Base-by-base conservation (phyloP, 1,140 invertebrate species). In the Teleogryllus occipitalis region DNA sequence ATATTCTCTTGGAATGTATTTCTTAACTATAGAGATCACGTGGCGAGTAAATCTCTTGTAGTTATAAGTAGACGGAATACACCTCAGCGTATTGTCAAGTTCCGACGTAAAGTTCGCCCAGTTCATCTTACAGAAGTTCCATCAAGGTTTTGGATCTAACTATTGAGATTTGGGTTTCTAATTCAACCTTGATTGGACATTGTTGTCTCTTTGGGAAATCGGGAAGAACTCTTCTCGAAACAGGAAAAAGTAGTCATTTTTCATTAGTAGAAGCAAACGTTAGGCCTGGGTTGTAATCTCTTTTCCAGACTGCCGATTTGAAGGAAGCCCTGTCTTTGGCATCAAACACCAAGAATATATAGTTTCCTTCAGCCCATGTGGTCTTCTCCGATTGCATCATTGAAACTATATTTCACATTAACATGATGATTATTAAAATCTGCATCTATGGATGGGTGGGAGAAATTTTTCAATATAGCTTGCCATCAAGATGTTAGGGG, bases 311-410 rank as follows among this genome's bases (percentile, higher is more conserved):
- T 21, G 47, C 81, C 49, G 81, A 81, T 7, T 7, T 48, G 49
- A 80, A 81, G 12, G 79, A 75, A n/a, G 74, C 81, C 49, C 72
- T 74, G 47, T 81, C 54, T 76, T 81, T 78, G 8, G 54, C 79
- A 39, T 80, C 78, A 72, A 81, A 80, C 21, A 82, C 48, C 72
- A 65, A 7, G 18, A 65, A 65, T 65, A 65, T 10, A 18, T 65
- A 3, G 7, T 65, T 65, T 65, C 18, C 54, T 18, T 65, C 18
- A 18, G 1, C 7, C 54, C 54, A 65, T 65, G 54, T 3, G 54
- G 54, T 7, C 54, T 65, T 65, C 18, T 3, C 54, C 54, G 54
- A 3, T 65, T 3, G 10, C 54, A 18, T 65, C 1, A 65, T 65
- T 65, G 7, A 7, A 65, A 14, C 2, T 78, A 12, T 65, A 65